A percentile compares a stretch with the other conserved stretches of the same genome.
Conservation (phyloP, 1,140 invertebrate genomes). For the Saxidomus purpurata region DNA sequence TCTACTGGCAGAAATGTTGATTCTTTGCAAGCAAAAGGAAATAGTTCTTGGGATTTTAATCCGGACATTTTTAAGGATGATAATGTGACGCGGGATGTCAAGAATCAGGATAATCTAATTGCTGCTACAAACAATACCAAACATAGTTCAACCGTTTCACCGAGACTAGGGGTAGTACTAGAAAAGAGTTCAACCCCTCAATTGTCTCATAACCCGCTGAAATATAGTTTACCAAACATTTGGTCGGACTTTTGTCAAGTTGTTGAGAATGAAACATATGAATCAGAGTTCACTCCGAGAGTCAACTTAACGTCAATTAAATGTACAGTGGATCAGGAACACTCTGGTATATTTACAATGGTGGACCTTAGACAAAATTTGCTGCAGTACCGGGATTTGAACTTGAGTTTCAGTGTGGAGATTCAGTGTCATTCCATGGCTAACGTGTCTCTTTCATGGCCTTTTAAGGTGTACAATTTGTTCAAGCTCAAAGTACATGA, state of each 20-base stretch:
- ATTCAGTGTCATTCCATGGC: slow-evolving; percentile 57
- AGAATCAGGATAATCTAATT: background rate
- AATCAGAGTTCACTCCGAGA: slow-evolving; percentile 36
- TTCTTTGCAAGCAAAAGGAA: background rate
- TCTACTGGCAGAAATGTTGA: background rate
- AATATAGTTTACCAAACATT: slow-evolving; percentile 9
- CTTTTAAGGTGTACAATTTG: slow-evolving; percentile 64
- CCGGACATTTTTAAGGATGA: background rate
- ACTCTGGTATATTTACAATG: slow-evolving; percentile 67
- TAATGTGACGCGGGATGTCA: background rate
- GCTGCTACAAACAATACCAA: background rate
- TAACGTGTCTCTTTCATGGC: slow-evolving; percentile 68
- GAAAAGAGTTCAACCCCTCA: background rate
- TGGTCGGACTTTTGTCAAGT: slow-evolving; percentile 50
- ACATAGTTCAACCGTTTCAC: background rate
- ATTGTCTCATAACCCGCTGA: too few relatives aligned
- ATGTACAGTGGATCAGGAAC: slow-evolving; percentile 12
- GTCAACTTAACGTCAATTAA: slow-evolving; percentile 22
- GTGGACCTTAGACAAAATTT: slow-evolving; percentile 55
- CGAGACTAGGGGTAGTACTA: background rate
- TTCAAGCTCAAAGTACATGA: slow-evolving; percentile 34
- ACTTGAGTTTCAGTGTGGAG: slow-evolving; percentile 55
- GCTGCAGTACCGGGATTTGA: background rate
- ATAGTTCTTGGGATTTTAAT: background rate
- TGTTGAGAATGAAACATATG: background rate